Conservation (phyloP, 2,888 invertebrate species). For the Strigamia crassipes region DNA sequence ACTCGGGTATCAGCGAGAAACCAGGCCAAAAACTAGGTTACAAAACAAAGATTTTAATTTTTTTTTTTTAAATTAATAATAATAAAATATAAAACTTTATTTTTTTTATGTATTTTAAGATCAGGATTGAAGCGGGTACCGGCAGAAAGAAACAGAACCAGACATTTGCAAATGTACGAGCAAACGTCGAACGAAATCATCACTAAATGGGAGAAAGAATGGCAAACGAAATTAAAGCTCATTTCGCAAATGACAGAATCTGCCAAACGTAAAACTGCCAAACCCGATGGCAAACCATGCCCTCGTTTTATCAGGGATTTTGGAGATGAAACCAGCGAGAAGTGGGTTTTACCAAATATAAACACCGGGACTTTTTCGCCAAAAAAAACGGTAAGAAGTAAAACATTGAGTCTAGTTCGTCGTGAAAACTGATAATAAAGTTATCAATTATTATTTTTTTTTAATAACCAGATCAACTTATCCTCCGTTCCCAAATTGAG, state of each 20-base stretch:
- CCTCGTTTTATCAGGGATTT: constrained; percentile 9
- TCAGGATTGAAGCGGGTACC: neutral
- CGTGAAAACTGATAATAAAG: neutral
- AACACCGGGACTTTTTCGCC: neutral
- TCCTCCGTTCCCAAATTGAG: neutral
- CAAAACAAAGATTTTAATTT: neutral
- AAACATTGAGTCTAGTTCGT: neutral
- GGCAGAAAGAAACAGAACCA: neutral
- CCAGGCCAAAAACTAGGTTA: constrained; percentile 22
- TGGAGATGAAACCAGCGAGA: constrained; percentile 12
- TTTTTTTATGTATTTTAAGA: neutral
- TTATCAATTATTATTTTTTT: neutral
- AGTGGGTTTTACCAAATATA: neutral
- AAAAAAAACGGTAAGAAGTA: neutral
- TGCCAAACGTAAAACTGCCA: neutral
- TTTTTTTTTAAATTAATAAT: too few relatives aligned
- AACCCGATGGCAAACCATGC: neutral
- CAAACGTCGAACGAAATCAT: neutral
- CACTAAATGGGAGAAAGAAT: constrained; percentile 18
- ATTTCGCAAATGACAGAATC: neutral
- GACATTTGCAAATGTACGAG: neutral
- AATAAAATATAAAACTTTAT: neutral
- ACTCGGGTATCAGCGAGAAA: neutral
- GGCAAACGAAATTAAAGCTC: neutral
- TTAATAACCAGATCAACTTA: neutral